phyloP scores from a whole-genome alignment of 2,888 invertebrate species.

The Calameuta idolon region DNA sequence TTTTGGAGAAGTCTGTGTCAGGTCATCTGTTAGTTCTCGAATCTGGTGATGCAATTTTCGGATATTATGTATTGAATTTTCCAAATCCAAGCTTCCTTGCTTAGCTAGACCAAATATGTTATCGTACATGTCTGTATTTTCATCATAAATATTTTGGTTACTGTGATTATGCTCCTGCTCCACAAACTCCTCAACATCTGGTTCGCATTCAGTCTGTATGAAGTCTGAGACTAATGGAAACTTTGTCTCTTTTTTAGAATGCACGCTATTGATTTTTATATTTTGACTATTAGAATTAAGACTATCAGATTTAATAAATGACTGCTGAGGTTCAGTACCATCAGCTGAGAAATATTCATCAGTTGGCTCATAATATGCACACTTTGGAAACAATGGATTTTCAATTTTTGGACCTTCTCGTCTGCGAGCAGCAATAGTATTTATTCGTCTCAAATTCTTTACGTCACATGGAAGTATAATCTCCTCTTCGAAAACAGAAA shows the following conservation, averaged over 20 bases:
- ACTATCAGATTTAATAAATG: neutral
- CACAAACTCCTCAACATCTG: neutral
- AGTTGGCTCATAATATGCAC: neutral
- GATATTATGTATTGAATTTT: constrained; percentile 31
- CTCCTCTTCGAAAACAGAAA: constrained; percentile 27
- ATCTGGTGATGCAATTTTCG: constrained; percentile 33
- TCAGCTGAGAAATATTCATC: neutral
- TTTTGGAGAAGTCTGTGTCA: constrained; percentile 7
- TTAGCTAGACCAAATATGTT: constrained; percentile 14
- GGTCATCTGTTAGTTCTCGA: constrained; percentile 28
- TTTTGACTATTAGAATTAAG: neutral
- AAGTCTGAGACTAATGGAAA: neutral
- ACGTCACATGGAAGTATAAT: constrained; percentile 17
- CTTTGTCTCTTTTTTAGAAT: neutral
- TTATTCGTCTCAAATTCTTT: constrained; percentile 28
- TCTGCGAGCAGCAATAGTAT: constrained; percentile 31
- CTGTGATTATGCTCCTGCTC: neutral
- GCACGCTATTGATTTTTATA: neutral
- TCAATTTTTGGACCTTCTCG: constrained; percentile 12
- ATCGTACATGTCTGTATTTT: neutral
- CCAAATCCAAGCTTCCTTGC: constrained; percentile 21
- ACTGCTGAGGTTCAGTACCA: neutral
- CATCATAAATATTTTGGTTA: neutral
- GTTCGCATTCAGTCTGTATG: neutral
- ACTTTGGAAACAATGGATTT: constrained; percentile 29